Base-by-base conservation (phyloP, 2,797 vertebrate species). In the Xiphorhynchus erythropygius region DNA sequence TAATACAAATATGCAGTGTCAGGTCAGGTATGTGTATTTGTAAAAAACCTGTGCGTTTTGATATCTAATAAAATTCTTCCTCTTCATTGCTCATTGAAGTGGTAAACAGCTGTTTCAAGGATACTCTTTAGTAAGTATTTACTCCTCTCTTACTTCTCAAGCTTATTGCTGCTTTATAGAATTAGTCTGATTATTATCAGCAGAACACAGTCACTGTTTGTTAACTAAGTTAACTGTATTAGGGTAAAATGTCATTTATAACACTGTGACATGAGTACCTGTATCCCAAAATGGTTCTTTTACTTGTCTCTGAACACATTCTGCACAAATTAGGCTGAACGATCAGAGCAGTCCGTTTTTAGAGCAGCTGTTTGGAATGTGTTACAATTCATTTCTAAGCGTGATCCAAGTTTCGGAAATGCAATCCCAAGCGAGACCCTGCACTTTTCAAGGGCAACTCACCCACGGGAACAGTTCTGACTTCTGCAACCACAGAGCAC, bases 381-480 rank as follows among this genome's bases (percentile, higher is more conserved):
- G 50, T 92, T 64, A 52, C 33, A 50, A 8, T 55, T n/a, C 33
- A 13, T 55, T 55, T 47, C 4, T 47, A 55, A 75, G 41, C 2
- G 35, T 4, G 28, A 86, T 56, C 78, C 77, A n/a, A 49, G 53
- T 35, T 71, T 25, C 49, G 57, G 75, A 73, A 68, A 53, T 3
- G 46, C 67, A 47, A 14, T 77, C 41, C 73, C 49, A 68, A 52
- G 78, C 1, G 30, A 89, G 77, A 59, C n/a, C 44, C 17, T 35
- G 47, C 21, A n/a, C n/a, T 84, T 83, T 69, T 49, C 62, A 80
- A 83, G 74, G 86, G 79, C 86, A 89, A 90, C 94, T 97, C 94
- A 96, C 93, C 91, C 79, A 55, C 2, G 3, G 32, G 39, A 60
- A 86, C 13, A 5, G 42, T 60, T 87, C 79, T 80, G 94, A 71